Evolutionary conservation across 2,113 vertebrate species (phyloP), one percentile per base, ranked within the genome.

Genomic region (Notothenia coriiceps): DNA sequence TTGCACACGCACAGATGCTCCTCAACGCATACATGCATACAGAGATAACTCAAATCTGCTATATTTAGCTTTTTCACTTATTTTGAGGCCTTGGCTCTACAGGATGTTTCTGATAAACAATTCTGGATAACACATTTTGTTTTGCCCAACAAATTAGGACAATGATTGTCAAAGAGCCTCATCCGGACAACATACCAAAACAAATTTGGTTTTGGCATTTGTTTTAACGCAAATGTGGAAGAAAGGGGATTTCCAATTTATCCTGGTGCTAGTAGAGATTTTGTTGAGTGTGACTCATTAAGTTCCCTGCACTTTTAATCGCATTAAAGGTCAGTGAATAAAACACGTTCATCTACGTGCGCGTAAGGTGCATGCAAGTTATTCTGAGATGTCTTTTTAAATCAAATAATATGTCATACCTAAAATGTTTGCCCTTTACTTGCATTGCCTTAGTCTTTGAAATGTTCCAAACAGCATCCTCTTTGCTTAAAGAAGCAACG

Each of bases 51-150:
- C 6, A 61, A 17, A 35, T 9, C 20, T 13, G 17, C 25, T 40
- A 0, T 5, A 7, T 18, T 25, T 4, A 22, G 17, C 1, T 7
- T 50, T 46, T n/a, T 51, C 17, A 43, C 10, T n/a, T 8, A 40
- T 35, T 35, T 25, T 13, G 43, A 55, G 10, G 22, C 15, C 25
- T 13, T 29, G 1, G 35, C 35, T 40, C 17, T 2, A 22, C 49
- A 71, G 25, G 18, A 73, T 10, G 12, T 47, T 64, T 20, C 57
- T 22, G 0, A 72, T 52, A 50, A 76, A 68, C 44, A 64, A 5
- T 46, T 18, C 67, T 78, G 66, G 35, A 57, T 15, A 72, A 73
- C 77, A 70, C 43, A 57, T 17, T 14, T 56, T 63, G 46, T 56
- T 61, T 56, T 13, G 29, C 43, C 33, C 29, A 60, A 51, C 2